Base-by-base conservation (phyloP, 2,113 vertebrate species). In the Thomomys bottae region DNA sequence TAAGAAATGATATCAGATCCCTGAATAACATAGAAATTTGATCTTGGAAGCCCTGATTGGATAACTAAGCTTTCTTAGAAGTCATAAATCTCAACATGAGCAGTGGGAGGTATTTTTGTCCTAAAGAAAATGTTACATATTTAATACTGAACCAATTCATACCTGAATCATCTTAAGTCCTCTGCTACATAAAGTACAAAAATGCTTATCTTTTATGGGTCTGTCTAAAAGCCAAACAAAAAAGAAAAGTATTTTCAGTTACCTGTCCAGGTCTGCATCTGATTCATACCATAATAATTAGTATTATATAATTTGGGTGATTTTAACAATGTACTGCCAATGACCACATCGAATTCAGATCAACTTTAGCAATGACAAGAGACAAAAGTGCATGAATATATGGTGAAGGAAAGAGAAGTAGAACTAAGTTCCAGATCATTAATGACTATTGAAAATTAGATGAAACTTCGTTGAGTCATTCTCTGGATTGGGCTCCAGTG, bases 181-280 rank as follows among this genome's bases (percentile, higher is more conserved):
- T 91, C 78, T 85, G 28, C 49, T 45, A 49, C 40, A 71, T 87
- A 66, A 76, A 81, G 21, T 84, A 34, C 72, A 72, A 67, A 92
- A 86, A 28, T 79, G 15, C 10, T 73, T 89, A 80, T 92, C 57
- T 83, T 54, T 63, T 92, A 67, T 84, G 32, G n/a, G 8, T 92
- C 40, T 54, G 49, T 54, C 49, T 91, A 92, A 93, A 84, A 73
- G 36, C 23, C 90, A 42, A 59, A 36, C 78, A 84, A 81, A 94
- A 92, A 38, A 61, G 93, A 81, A 61, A 61, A 93, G 4, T 82
- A 45, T 84, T 92, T 92, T 94, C 40, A 87, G 6, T 88, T 78
- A 92, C 42, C n/a, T 82, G 17, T 80, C 36, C 57, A 93, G 66
- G 67, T 92, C 84, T 49, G 28, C 21, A 80, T 89, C 36, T 81